Evolutionary conservation across 2,888 invertebrate species (phyloP).

Genomic region (Heliconius erato): DNA sequence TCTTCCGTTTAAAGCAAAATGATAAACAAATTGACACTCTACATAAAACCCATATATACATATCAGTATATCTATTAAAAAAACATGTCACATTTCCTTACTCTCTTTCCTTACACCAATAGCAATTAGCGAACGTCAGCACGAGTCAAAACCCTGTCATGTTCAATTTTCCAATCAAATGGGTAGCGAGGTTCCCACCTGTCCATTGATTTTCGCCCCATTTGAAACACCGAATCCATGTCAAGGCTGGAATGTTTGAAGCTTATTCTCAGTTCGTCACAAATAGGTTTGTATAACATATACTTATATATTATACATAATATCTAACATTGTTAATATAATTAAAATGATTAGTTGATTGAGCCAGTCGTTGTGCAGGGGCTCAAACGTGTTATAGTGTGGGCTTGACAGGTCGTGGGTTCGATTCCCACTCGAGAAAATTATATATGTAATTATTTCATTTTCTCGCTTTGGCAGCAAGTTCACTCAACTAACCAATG

Average conservation of each 20-base stretch:
- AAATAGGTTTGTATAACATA: not conserved
- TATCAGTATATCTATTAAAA: not conserved
- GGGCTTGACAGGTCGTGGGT: not conserved
- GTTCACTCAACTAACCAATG: no score
- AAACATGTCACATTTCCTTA: not conserved
- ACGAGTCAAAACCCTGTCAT: slow-evolving; percentile 10
- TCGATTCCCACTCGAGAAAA: not conserved
- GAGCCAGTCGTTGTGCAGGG: not conserved
- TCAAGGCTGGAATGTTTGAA: slow-evolving; percentile 20
- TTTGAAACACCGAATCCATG: slow-evolving; percentile 23
- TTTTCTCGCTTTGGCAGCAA: no score
- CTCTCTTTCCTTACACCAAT: not conserved
- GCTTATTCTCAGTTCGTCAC: not conserved
- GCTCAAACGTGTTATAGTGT: not conserved
- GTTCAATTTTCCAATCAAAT: slow-evolving; percentile 34
- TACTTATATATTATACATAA: not conserved
- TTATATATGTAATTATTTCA: not conserved
- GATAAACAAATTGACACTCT: no score
- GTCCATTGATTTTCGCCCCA: slow-evolving; percentile 26
- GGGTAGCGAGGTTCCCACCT: slow-evolving; percentile 25
- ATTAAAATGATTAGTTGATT: not conserved
- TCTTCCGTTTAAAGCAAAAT: no score
- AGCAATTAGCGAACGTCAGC: not conserved
- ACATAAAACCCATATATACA: not conserved
- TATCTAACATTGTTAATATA: not conserved